A percentile compares a stretch with the other conserved stretches of the same genome.
phyloP scores from a whole-genome alignment of 2,888 invertebrate species.

The Tachina fera region DNA sequence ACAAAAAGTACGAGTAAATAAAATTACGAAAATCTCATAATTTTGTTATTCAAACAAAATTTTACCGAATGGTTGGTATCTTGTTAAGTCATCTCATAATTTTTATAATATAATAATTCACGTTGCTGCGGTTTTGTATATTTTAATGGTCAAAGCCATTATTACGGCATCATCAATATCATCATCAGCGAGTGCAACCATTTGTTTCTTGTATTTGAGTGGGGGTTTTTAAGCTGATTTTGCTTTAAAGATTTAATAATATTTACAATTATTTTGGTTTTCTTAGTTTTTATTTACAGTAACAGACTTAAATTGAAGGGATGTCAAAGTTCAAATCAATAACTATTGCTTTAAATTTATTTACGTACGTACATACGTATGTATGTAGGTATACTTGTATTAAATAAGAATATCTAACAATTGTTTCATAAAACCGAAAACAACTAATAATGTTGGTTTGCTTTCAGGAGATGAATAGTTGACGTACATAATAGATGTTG shows the following conservation, averaged over 20 bases:
- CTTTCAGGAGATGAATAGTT: constrained; percentile 41
- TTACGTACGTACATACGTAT: no score
- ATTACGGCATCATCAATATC: constrained; percentile 63
- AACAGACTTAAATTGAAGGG: constrained; percentile 42
- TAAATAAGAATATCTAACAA: constrained; percentile 48
- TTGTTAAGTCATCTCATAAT: constrained; percentile 62
- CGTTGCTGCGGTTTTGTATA: neutral
- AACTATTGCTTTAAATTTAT: constrained; percentile 47
- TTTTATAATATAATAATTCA: constrained; percentile 36
- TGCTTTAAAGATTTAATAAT: constrained; percentile 62
- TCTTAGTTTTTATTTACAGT: constrained; percentile 44
- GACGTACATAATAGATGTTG: constrained; percentile 6
- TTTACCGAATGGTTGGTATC: constrained; percentile 45
- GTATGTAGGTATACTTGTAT: constrained; percentile 1
- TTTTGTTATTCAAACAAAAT: constrained; percentile 14
- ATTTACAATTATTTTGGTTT: constrained; percentile 24
- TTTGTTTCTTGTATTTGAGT: constrained; percentile 43
- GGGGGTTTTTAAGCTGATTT: constrained; percentile 63
- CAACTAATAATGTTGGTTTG: constrained; percentile 52
- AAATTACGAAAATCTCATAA: constrained; percentile 21
- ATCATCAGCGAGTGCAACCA: constrained; percentile 32
- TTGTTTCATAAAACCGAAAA: constrained; percentile 59
- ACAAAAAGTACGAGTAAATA: neutral
- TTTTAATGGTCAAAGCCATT: constrained; percentile 70
- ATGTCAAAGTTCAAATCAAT: constrained; percentile 70